phyloP scores from a whole-genome alignment of 2,888 invertebrate genomes.

The Phyllotreta striolata region DNA sequence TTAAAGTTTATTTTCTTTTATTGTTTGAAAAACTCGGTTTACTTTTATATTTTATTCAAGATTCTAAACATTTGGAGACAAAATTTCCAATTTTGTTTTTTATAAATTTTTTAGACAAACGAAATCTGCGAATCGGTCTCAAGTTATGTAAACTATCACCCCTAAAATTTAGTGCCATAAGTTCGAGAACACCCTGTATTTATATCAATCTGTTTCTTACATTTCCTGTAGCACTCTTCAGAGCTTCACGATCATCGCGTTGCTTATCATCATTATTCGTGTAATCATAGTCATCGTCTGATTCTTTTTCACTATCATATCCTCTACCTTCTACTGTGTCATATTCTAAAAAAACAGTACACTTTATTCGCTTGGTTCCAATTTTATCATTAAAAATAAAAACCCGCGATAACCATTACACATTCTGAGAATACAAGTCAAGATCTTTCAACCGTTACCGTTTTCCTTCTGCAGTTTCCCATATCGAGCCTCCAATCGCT shows the following conservation, averaged over 20 bases:
- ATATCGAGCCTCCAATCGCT: conserved; percentile 76
- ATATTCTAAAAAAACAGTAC: conserved; percentile 15
- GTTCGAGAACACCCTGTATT: too few relatives aligned
- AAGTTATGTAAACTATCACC: conserved; percentile 2
- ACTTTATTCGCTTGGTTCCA: neutral
- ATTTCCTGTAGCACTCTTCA: conserved; percentile 52
- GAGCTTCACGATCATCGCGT: conserved; percentile 59
- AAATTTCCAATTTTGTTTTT: conserved; percentile 43
- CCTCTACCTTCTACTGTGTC: conserved; percentile 27
- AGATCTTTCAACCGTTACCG: conserved; percentile 51
- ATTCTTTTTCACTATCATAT: conserved; percentile 50
- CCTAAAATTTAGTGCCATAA: too few relatives aligned
- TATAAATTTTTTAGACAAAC: conserved; percentile 9
- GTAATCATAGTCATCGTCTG: conserved; percentile 59
- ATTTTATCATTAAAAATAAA: conserved; percentile 1
- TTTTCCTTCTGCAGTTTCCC: conserved; percentile 67
- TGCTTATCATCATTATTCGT: conserved; percentile 67
- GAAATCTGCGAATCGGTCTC: neutral
- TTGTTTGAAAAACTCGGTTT: too few relatives aligned
- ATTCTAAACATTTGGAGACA: too few relatives aligned
- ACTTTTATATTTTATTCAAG: too few relatives aligned
- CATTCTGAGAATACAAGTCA: conserved; percentile 12
- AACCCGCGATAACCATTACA: conserved; percentile 3
- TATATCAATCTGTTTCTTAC: conserved; percentile 49
- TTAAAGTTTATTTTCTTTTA: too few relatives aligned